These are phyloP conservation scores for Antechinus stuartii DNA, from an alignment of 2,113 vertebrate species.

Conservation along the genomic window DNA sequence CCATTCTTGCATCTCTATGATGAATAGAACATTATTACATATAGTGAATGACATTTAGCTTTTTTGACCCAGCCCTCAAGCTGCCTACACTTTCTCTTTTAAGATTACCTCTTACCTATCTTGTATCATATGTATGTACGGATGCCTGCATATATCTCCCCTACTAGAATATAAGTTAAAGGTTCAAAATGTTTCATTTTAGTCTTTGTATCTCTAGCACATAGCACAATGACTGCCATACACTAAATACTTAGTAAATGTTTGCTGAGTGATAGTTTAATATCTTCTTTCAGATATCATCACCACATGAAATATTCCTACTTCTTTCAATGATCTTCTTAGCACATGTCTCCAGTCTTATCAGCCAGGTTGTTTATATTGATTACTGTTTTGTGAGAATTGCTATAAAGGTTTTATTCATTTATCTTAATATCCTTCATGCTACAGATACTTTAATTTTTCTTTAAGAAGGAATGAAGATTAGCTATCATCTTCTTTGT, in stretches of 20 bases:
- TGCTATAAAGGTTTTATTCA: not conserved
- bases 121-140: not conserved
- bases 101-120: not conserved
- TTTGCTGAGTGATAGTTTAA: not conserved
- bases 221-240: not conserved
- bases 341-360: not conserved
- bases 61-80: not conserved
- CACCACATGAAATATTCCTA: not conserved
- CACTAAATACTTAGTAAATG: not conserved
- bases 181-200: not conserved
- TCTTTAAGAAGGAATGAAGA: not conserved
- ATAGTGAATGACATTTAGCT: not conserved
- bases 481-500: not conserved
- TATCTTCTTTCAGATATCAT: not conserved
- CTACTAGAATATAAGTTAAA: not conserved
- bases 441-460: not conserved
- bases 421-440: not conserved
- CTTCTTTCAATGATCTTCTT: not conserved
- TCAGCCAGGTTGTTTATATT: not conserved
- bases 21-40: not conserved
- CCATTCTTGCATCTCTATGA: not conserved
- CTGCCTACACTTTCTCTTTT: not conserved
- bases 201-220: not conserved
- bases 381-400: not conserved
- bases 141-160: not conserved